Evolutionary conservation across 2,888 invertebrate species (phyloP).

Genomic region (Zygogramma bicolorata): DNA sequence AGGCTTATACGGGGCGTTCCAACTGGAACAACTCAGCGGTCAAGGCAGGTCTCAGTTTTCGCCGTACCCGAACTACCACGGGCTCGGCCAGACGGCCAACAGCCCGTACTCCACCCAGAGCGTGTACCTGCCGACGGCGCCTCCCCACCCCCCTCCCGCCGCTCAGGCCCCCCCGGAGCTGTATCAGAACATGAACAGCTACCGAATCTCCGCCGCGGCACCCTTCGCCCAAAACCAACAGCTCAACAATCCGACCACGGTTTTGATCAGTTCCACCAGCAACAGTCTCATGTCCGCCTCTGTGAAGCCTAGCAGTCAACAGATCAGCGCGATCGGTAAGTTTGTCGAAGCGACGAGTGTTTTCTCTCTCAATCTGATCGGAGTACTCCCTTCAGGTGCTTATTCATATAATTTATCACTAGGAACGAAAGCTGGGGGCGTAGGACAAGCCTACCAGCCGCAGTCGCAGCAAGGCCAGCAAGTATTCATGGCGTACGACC

Average conservation of each 20-base stretch:
- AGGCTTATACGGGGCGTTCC: conserved; percentile 87
- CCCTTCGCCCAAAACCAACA: conserved; percentile 86
- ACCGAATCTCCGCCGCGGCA: conserved; percentile 68
- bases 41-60: conserved; percentile 84
- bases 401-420: conserved; percentile 28
- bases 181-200: conserved; percentile 71
- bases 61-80: conserved; percentile 74
- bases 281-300: conserved; percentile 91
- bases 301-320: conserved; percentile 83
- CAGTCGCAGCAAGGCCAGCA: conserved; percentile 69
- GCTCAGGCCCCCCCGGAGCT: conserved; percentile 76
- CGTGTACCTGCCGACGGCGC: conserved; percentile 71
- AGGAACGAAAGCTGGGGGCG: conserved; percentile 70
- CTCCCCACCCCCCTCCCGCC: conserved; percentile 71
- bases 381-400: background rate
- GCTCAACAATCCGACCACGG: conserved; percentile 86
- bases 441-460: conserved; percentile 71
- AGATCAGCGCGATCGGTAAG: conserved; percentile 83
- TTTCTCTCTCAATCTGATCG: background rate
- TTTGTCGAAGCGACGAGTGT: too few species aligned
- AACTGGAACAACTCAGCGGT: conserved; percentile 73
- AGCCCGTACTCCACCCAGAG: conserved; percentile 71
- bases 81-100: conserved; percentile 74
- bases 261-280: conserved; percentile 80
- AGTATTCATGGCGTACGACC: conserved; percentile 74